Evolutionary conservation across 1,140 invertebrate species (phyloP).

Genomic region (Pantala flavescens): DNA sequence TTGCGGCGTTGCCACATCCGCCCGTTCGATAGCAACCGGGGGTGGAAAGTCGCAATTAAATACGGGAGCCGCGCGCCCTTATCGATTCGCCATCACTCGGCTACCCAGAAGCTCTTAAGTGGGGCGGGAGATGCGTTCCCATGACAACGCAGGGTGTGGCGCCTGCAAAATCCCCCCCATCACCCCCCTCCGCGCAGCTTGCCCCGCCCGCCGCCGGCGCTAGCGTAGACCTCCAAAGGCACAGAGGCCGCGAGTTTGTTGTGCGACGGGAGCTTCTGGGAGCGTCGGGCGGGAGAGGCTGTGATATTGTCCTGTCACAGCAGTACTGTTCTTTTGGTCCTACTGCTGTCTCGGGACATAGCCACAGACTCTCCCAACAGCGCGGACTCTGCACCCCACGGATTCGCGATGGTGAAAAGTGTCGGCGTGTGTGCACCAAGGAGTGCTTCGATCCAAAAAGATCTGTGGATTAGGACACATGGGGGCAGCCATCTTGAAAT

Average conservation of each 20-base stretch:
- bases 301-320: constrained; percentile 92
- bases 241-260: not conserved
- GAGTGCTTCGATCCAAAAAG: no score
- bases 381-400: not conserved
- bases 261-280: not conserved
- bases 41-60: not conserved
- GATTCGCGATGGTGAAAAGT: no score
- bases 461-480: not conserved
- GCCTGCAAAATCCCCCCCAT: not conserved
- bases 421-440: no score
- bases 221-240: not conserved
- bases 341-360: constrained; percentile 85
- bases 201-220: not conserved
- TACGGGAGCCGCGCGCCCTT: no score
- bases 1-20: not conserved
- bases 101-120: no score
- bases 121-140: not conserved
- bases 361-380: constrained; percentile 38
- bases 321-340: constrained; percentile 55
- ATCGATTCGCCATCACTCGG: no score
- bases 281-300: constrained; percentile 31
- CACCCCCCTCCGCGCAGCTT: not conserved
- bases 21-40: not conserved
- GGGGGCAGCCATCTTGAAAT: constrained; percentile 2
- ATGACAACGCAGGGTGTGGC: constrained; percentile 2